Base-by-base conservation (phyloP, 2,888 invertebrate species). In the Eulithis testata region DNA sequence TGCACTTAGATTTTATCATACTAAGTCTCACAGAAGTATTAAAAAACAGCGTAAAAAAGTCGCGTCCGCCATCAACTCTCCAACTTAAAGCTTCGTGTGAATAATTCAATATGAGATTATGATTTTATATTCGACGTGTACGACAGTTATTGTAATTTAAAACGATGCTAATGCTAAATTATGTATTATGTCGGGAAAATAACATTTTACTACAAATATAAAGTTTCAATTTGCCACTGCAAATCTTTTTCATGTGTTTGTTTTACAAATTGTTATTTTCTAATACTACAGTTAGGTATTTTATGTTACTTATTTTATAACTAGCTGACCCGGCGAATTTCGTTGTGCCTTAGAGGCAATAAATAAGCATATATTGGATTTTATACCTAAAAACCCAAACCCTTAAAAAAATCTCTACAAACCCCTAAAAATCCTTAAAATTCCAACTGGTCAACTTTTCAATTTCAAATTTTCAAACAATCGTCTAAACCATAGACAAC, bases 61-160 rank as follows among this genome's bases (percentile, higher is more conserved):
- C 66, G 54, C 55, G 58, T 31, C 55, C 1, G 36, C 7, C 21
- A 21, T 21, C 27, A 27, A 36, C 43, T 43, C n/a, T 31, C 21
- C 14, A 49, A 11, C 60, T 56, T 49, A 47, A 37, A 66, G 37
- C 57, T 45, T 43, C 52, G 60, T 63, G 66, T 60, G 63, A 66
- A 66, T 66, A 66, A 66, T 63, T 66, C 66, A 66, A 66, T 63
- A 63, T 53, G 63, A 62, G 59, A 63, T 66, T 60, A 60, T 55
- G 49, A 52, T 56, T 60, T 60, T 51, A 52, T 52, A 57, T 57
- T 49, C 49, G 52, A 47, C 49, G 50, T 49, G 40, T 14, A 40
- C 47, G 66, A 63, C 66, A 66, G 60, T 57, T 60, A 66, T 66
- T 63, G 60, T 57, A 12, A 56, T 50, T 51, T 63, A 56, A 60